Evolutionary conservation across 2,888 invertebrate species (phyloP).

Genomic region (Ctenicera cuprea): DNA sequence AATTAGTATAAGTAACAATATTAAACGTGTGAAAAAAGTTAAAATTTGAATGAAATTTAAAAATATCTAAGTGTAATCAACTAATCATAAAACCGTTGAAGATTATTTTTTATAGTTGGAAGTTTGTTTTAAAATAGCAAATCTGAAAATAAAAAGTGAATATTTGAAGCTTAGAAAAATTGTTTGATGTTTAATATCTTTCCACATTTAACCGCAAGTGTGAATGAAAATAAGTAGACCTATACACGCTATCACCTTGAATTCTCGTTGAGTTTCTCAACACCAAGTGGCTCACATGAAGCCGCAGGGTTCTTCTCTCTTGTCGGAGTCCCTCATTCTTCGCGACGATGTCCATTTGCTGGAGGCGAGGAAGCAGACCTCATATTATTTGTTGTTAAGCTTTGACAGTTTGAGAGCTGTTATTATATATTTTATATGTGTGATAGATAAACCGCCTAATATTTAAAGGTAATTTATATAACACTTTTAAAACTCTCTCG

Average conservation of each 20-base stretch:
- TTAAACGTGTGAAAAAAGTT: no score
- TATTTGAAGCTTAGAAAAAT: no score
- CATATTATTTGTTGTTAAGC: constrained; percentile 55
- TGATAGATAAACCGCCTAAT: constrained; percentile 25
- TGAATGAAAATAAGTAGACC: constrained; percentile 2
- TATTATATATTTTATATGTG: constrained; percentile 20
- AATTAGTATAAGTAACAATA: no score
- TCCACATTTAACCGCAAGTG: no score
- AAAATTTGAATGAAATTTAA: no score
- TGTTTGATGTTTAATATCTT: no score
- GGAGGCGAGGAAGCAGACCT: constrained; percentile 53
- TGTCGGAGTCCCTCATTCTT: constrained; percentile 57
- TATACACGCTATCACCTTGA: constrained; percentile 21
- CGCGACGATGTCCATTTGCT: constrained; percentile 55
- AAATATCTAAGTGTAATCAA: no score
- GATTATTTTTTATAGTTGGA: no score
- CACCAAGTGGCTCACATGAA: constrained; percentile 63
- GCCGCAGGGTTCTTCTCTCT: constrained; percentile 65
- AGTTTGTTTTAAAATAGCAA: no score
- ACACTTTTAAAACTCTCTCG: background rate
- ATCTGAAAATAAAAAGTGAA: no score
- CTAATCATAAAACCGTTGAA: no score
- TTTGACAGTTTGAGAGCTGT: constrained; percentile 50
- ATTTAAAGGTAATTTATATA: background rate
- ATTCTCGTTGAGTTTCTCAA: constrained; percentile 61